Conservation (phyloP, 1,140 invertebrate genomes). For the Helicoverpa zea region DNA sequence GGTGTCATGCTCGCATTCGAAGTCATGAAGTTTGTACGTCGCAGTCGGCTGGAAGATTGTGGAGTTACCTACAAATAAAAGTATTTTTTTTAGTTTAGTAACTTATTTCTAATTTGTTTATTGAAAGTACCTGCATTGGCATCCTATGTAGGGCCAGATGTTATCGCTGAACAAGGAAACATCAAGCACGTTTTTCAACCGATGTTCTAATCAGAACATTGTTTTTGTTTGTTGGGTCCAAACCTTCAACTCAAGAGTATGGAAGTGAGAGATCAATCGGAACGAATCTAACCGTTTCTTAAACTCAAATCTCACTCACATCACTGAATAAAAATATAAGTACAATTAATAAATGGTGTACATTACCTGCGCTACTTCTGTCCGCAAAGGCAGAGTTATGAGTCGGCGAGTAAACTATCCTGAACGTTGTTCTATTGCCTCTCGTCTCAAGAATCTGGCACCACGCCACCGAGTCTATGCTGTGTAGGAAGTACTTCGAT, state of each 20-base stretch:
- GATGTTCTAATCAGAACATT: too few species aligned
- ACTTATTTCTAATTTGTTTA: too few species aligned
- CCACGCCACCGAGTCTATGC: slow-evolving; percentile 94
- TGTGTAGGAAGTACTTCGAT: slow-evolving; percentile 91
- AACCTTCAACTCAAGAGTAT: too few species aligned
- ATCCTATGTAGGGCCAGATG: too few species aligned
- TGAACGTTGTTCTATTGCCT: slow-evolving; percentile 88
- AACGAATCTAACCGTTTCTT: too few species aligned
- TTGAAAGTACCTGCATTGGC: too few species aligned
- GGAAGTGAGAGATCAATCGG: too few species aligned
- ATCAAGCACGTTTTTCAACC: too few species aligned
- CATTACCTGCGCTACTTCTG: slow-evolving; percentile 67
- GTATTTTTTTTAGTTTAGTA: too few species aligned
- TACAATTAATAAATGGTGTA: slow-evolving; percentile 31
- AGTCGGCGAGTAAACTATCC: slow-evolving; percentile 87
- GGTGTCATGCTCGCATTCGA: slow-evolving; percentile 92
- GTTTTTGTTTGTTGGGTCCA: too few species aligned
- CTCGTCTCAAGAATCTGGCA: slow-evolving; percentile 93
- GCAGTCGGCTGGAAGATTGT: slow-evolving; percentile 75
- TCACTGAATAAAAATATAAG: slow-evolving; percentile 21
- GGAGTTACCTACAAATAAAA: slow-evolving; percentile 61
- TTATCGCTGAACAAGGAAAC: too few species aligned
- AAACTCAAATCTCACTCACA: not conserved
- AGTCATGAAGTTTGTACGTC: slow-evolving; percentile 95
- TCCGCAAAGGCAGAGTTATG: slow-evolving; percentile 71